Evolutionary conservation across 2,888 invertebrate species (phyloP), one percentile per base, ranked within the genome.

Genomic region (Gasteruption jaculator): DNA sequence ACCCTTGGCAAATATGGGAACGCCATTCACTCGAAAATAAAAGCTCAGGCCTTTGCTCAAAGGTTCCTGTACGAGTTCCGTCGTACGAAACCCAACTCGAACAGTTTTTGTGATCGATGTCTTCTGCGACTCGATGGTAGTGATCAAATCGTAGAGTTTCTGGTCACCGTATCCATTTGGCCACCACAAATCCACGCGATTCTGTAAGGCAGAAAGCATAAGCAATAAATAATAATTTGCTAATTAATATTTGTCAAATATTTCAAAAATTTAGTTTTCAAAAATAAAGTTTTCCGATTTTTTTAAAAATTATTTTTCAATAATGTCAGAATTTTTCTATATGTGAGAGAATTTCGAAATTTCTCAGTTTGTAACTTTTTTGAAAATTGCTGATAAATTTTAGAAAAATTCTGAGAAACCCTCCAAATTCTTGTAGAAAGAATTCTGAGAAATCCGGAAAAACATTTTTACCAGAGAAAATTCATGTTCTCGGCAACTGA

Each of bases 1-100:
- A 2, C 95, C 95, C 72, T 96, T 97, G 69, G 91, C 85, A 64
- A 94, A 97, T n/a, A 97, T 80, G 2, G 90, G 83, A 36, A 85
- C 71, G 0, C 77, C 85, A 67, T 97, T 96, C 10, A 99, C 77
- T 63, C 80, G 81, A 63, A 96, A 92, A 63, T 87, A 89, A 70
- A 95, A 97, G 6, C 85, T 80, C 2, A 82, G 73, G 2, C 90
- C 95, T 58, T 72, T 57, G 69, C 75, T 59, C 4, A 84, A 75
- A 31, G 76, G 69, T 38, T 86, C 80, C 71, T 95, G 87, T 6
- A 92, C 74, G 1, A 97, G 69, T 65, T 91, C 83, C 10, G 95
- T 73, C 1, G 86, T 89, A 56, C 95, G 77, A 63, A 96, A 95
- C 2, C 93, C 96, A 50, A 95, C 77, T 49, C 73, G 76, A 8